Base-by-base conservation (phyloP, 2,888 invertebrate species). In the Eilema caniola region DNA sequence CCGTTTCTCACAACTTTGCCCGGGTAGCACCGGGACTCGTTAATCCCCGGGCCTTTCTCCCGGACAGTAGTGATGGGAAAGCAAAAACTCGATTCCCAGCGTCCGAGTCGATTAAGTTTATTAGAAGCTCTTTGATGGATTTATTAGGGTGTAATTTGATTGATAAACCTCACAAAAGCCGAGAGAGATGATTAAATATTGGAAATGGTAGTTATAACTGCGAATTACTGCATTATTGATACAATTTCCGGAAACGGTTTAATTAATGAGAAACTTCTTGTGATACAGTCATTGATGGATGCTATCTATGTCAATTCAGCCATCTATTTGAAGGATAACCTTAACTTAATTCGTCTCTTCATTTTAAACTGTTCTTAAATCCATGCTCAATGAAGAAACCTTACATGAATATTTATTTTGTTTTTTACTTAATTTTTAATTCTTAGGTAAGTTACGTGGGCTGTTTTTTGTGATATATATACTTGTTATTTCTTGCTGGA, bases 1-100 rank as follows among this genome's bases (percentile, higher is more conserved):
- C 75, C 75, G 78, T 76, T 83, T 79, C 83, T 82, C 83, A 77
- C 77, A 83, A 83, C 83, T 84, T 82, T 81, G 77, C 74, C 81
- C 73, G 77, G 71, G 69, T 74, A 74, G 73, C 72, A 66, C 68
- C 82, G 81, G 83, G 79, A 81, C 81, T 85, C 83, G 85, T 84
- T 85, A 85, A 84, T 85, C 71, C 86, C 83, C 77, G 72, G 73
- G 69, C 75, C 69, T 74, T 70, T 72, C 75, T 75, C 73, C 70
- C 33, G 23, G 31, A n/a, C 41, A 41, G 10, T 78, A 82, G 82
- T 74, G 82, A 78, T 72, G 82, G 66, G 75, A n/a, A 63, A 47
- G 53, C 60, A 60, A 72, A 66, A 72, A 66, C 69, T 69, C 66
- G 69, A 60, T 59, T 67, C 62, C 16, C 62, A 25, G 53, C 63